Percentiles rank a stretch among this genome's conserved stretches.
Conservation (phyloP, 2,797 vertebrate genomes). For the Knipowitschia caucasica region DNA sequence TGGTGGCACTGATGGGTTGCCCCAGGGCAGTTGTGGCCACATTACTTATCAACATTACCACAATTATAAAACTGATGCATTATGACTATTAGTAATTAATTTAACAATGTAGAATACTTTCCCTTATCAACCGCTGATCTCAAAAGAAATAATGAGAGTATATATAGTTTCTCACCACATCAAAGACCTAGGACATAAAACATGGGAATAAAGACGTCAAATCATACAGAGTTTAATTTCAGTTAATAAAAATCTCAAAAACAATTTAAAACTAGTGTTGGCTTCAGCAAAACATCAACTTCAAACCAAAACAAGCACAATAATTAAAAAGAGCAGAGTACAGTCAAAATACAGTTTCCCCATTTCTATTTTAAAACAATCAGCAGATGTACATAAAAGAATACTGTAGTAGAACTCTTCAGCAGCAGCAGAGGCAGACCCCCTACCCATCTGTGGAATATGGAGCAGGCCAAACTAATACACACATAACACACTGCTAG, state of each 20-base stretch:
- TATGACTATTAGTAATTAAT: too few species aligned
- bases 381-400: slow-evolving; percentile 34
- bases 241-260: slow-evolving; percentile 37
- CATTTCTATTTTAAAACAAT: slow-evolving; percentile 26
- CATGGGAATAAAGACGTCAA: not conserved
- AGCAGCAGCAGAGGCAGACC: not conserved
- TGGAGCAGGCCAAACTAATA: not conserved
- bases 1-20: too few species aligned
- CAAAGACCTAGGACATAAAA: not conserved
- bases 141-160: too few species aligned
- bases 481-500: not conserved
- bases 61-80: too few species aligned
- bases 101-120: too few species aligned
- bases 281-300: slow-evolving; percentile 10
- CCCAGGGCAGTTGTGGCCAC: too few species aligned
- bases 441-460: not conserved
- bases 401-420: slow-evolving; percentile 37
- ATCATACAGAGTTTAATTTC: slow-evolving; percentile 60
- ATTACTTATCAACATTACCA: too few species aligned
- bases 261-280: slow-evolving; percentile 13
- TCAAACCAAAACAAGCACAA: not conserved
- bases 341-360: not conserved
- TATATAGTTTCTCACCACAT: too few species aligned
- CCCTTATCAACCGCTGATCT: too few species aligned
- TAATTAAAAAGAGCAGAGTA: slow-evolving; percentile 36